Evolutionary conservation across 2,113 vertebrate species (phyloP).

Genomic region (Prochilodus magdalenae): DNA sequence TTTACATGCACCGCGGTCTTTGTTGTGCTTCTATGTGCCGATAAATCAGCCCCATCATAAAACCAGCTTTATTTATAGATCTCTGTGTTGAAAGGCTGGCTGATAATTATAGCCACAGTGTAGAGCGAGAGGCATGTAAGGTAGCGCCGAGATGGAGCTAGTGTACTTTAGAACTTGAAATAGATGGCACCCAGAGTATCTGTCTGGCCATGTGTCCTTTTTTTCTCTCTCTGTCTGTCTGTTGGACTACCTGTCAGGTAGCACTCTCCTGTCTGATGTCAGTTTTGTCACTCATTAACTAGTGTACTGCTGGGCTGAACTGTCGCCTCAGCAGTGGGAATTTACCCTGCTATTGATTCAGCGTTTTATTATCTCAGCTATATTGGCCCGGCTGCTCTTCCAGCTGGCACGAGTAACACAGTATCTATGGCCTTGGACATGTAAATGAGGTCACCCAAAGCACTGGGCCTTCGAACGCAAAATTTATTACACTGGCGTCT

Average conservation of each 20-base stretch:
- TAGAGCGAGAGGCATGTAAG: conserved; percentile 44
- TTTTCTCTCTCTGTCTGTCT: neutral
- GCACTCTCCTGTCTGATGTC: conserved; percentile 19
- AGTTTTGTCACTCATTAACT: conserved; percentile 53
- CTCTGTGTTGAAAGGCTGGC: conserved; percentile 22
- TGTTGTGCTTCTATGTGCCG: neutral
- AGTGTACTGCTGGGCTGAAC: conserved; percentile 26
- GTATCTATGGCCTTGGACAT: conserved; percentile 45
- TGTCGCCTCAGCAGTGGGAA: conserved; percentile 44
- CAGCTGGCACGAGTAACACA: conserved; percentile 48
- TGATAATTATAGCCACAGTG: conserved; percentile 56
- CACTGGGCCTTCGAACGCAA: conserved; percentile 18
- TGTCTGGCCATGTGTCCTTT: neutral
- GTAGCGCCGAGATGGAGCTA: neutral
- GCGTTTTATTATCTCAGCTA: conserved; percentile 54
- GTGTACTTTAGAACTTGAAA: neutral
- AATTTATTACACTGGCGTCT: conserved; percentile 24
- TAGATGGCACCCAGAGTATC: neutral
- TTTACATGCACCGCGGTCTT: neutral
- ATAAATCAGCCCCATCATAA: conserved; percentile 3
- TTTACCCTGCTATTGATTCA: conserved; percentile 53
- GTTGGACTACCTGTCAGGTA: conserved; percentile 3
- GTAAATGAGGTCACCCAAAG: conserved; percentile 21
- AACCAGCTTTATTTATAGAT: conserved; percentile 56
- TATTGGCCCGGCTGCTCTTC: conserved; percentile 32